A percentile compares a stretch with the other conserved stretches of the same genome.
These are phyloP conservation scores for Micronycteris hirsuta DNA, from an alignment of 2,113 vertebrate genomes.

Conservation along the genomic window DNA sequence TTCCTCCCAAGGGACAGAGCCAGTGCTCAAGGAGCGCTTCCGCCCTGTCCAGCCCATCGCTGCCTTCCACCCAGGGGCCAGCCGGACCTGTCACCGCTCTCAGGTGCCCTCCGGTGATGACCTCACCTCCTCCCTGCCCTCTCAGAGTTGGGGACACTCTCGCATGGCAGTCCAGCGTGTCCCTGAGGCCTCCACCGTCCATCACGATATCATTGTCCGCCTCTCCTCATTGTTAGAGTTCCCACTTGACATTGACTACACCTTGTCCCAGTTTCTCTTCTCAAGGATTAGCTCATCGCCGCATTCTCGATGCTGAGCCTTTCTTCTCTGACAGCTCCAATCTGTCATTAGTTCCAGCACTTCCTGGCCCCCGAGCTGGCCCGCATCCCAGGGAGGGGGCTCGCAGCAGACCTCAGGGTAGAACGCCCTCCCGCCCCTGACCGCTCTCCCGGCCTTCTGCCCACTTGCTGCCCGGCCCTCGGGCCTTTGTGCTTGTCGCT, in stretches of 20 bases:
- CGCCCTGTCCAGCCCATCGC: not conserved
- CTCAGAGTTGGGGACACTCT: not conserved
- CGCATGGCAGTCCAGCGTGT: not conserved
- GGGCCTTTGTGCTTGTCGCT: not conserved
- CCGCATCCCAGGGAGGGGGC: not conserved
- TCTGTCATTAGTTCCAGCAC: not conserved
- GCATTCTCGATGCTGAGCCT: not conserved
- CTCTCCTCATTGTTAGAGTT: not conserved
- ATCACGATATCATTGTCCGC: not conserved
- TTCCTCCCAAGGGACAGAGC: not conserved
- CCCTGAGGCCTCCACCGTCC: not conserved
- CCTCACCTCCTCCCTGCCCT: not conserved
- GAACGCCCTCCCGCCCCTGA: not conserved
- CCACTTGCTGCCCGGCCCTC: not conserved
- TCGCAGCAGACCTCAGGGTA: not conserved
- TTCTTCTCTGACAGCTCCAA: constrained; percentile 44
- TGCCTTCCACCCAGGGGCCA: not conserved
- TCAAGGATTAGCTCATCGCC: constrained; percentile 54
- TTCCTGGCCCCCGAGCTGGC: constrained; percentile 42
- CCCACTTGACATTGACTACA: constrained; percentile 49
- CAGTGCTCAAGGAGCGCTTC: not conserved
- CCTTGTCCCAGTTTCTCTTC: constrained; percentile 59
- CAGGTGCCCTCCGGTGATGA: not conserved
- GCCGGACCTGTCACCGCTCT: not conserved
- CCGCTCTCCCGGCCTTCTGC: not conserved